Evolutionary conservation across 2,797 vertebrate genomes (phyloP).

Genomic region (Schizopygopsis pylzovi): DNA sequence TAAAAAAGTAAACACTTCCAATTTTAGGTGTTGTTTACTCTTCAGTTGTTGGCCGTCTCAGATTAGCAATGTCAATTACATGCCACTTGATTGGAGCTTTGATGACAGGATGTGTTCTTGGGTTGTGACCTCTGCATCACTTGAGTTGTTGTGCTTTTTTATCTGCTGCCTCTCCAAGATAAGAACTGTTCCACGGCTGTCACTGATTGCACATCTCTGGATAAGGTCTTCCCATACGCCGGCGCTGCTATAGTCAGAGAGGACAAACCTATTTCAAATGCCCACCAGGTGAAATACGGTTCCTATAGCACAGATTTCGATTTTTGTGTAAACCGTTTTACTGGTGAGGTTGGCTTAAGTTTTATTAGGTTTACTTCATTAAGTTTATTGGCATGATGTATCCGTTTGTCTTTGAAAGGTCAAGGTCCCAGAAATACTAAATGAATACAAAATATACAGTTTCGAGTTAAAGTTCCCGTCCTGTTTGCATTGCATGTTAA

Average conservation of each 20-base stretch:
- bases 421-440: slow-evolving; percentile 4
- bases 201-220: slow-evolving; percentile 73
- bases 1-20: slow-evolving; percentile 25
- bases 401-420: slow-evolving; percentile 13
- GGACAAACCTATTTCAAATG: slow-evolving; percentile 74
- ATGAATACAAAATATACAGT: neutral
- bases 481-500: slow-evolving; percentile 5
- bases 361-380: slow-evolving; percentile 35
- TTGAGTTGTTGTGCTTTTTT: slow-evolving; percentile 21
- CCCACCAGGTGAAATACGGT: slow-evolving; percentile 72
- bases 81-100: slow-evolving; percentile 37
- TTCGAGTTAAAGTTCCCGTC: neutral
- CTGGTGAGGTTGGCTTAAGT: slow-evolving; percentile 24
- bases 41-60: neutral
- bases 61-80: slow-evolving; percentile 47
- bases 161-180: slow-evolving; percentile 67
- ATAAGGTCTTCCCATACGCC: slow-evolving; percentile 77
- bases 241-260: slow-evolving; percentile 71
- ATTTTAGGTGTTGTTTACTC: slow-evolving; percentile 24
- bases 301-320: slow-evolving; percentile 36
- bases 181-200: slow-evolving; percentile 80
- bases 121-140: slow-evolving; percentile 42
- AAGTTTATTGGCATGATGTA: slow-evolving; percentile 19
- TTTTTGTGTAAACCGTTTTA: slow-evolving; percentile 29
- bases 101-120: slow-evolving; percentile 35